Evolutionary conservation across 2,888 invertebrate species (phyloP).

Genomic region (Patella caerulea): DNA sequence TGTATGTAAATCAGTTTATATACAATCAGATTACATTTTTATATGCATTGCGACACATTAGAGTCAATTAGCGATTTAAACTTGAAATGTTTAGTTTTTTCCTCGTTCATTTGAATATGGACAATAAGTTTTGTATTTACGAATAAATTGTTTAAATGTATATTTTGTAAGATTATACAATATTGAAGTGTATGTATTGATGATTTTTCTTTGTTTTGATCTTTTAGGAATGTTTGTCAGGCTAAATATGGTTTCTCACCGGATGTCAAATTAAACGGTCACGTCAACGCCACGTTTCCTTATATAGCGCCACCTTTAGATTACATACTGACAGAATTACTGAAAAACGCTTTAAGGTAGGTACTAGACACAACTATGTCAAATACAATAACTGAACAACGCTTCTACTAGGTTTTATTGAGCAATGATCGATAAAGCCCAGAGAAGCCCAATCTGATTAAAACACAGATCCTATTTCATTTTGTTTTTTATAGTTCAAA

Average conservation of each 20-base stretch:
- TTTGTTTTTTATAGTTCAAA: no score
- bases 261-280: constrained; percentile 73
- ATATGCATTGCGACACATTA: no score
- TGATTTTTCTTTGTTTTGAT: constrained; percentile 16
- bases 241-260: constrained; percentile 74
- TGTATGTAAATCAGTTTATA: no score
- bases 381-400: no score
- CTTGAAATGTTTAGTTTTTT: not conserved
- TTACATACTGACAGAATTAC: constrained; percentile 75
- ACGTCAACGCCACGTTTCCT: constrained; percentile 74
- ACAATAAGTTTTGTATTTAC: not conserved
- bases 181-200: not conserved
- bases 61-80: no score
- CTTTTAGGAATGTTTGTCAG: constrained; percentile 69
- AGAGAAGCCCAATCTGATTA: no score
- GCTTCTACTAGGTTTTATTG: no score
- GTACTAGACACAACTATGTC: no score
- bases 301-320: constrained; percentile 75
- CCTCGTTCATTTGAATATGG: not conserved
- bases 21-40: no score
- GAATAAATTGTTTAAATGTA: not conserved
- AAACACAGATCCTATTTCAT: no score
- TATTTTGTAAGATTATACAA: not conserved
- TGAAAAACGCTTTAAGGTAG: constrained; percentile 75
- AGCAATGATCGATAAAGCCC: no score